Evolutionary conservation across 2,888 invertebrate genomes (phyloP), one percentile per base, ranked within the genome.

Genomic region (Ecdyonurus torrentis): DNA sequence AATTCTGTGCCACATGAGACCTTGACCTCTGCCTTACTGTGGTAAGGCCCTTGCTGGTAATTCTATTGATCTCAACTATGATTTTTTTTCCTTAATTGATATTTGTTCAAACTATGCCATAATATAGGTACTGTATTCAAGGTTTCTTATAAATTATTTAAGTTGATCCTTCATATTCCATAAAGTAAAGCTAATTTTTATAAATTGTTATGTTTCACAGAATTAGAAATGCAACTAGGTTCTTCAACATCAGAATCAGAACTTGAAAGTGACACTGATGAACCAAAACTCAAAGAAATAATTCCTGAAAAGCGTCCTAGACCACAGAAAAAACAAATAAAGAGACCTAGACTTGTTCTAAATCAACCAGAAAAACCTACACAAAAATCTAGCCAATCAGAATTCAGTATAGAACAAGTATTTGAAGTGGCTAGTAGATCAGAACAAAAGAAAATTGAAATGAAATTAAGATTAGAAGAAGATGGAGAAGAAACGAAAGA

Each of bases 231-330:
- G 37, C 37, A 37, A 37, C 5, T 37, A 15, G 37, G 7, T 37
- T 37, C 37, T 37, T 37, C 37, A 37, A 37, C 37, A 10, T 37
- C 78, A 61, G 85, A 85, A 72, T 85, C 84, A 7, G 86, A 86
- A 73, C 72, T 85, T 59, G 85, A 85, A 72, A 83, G 83, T 69
- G 84, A 83, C 63, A 72, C 71, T n/a, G 82, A 81, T 63, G 71
- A 2, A 5, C 55, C 2, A 23, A 23, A n/a, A n/a, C 1, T 1
- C 3, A 50, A 15, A 1, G 59, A 59, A 7, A 19, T 63, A 1
- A 24, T 78, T 52, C 79, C 81, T 53, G 66, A 71, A 25, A 81
- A 80, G 71, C 73, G 79, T 65, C 74, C 69, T 67, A 65, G 70
- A 37, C 69, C 72, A n/a, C 76, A 77, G 66, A 75, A 71, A 58